Evolutionary conservation across 2,888 invertebrate genomes (phyloP).

Genomic region (Mimachlamys varia): DNA sequence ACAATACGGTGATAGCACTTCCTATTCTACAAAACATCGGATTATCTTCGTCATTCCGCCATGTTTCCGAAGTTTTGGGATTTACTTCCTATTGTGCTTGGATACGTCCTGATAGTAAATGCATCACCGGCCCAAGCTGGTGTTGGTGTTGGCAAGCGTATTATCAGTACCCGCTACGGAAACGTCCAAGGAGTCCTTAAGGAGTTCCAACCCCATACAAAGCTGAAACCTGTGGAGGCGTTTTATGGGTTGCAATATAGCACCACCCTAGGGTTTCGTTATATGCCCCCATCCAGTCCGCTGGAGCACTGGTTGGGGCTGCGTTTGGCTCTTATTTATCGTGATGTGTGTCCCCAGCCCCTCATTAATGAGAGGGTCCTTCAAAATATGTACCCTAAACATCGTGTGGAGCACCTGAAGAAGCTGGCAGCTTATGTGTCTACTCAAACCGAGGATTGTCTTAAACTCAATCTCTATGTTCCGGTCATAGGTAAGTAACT

Average conservation of each 20-base stretch:
- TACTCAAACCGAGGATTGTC: not conserved
- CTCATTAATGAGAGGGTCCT: slow-evolving; percentile 11
- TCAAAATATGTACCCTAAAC: not conserved
- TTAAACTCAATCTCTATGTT: not conserved
- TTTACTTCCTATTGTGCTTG: not conserved
- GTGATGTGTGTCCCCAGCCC: slow-evolving; percentile 34
- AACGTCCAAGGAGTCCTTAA: slow-evolving; percentile 87
- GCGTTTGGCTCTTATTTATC: not conserved
- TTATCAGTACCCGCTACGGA: slow-evolving; percentile 88
- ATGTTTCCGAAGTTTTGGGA: slow-evolving; percentile 13
- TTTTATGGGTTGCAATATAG: slow-evolving; percentile 94
- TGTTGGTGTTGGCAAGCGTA: not conserved
- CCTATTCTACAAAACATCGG: not conserved
- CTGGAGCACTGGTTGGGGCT: slow-evolving; percentile 88
- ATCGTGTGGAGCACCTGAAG: slow-evolving; percentile 2
- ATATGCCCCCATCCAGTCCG: slow-evolving; percentile 97
- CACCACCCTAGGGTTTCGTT: slow-evolving; percentile 83
- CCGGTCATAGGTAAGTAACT: not conserved
- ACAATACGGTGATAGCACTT: not conserved
- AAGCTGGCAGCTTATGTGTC: not conserved
- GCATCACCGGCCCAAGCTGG: not conserved
- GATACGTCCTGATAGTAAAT: not conserved
- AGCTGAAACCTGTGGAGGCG: slow-evolving; percentile 88
- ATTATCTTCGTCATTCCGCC: not conserved
- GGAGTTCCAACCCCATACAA: slow-evolving; percentile 63